Evolutionary conservation across 64 coral and sea anemone species (phyloP).

Genomic region (Pocillopora verrucosa): DNA sequence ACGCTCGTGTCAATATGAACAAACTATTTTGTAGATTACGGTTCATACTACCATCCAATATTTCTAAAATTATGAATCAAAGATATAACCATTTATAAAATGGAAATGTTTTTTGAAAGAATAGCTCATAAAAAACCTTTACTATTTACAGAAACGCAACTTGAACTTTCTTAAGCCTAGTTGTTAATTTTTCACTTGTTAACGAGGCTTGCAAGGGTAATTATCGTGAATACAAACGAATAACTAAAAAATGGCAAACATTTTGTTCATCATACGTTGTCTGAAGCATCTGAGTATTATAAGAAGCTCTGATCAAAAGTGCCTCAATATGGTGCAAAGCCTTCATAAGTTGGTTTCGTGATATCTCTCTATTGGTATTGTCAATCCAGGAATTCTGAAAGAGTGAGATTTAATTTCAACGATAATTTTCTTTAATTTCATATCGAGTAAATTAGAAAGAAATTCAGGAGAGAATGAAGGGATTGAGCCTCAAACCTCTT

Average conservation of each 20-base stretch:
- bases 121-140: no score
- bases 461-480: background rate
- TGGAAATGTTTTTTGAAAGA: no score
- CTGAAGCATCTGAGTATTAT: constrained; percentile 50
- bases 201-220: no score
- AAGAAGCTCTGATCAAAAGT: constrained; percentile 64
- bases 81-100: no score
- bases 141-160: no score
- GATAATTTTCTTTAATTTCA: background rate
- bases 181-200: no score
- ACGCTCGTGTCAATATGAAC: no score
- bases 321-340: constrained; percentile 42
- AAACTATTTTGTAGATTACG: no score
- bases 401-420: background rate
- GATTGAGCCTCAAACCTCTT: constrained; percentile 7
- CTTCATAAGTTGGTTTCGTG: constrained; percentile 71
- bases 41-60: no score
- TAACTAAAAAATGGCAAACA: background rate
- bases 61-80: no score
- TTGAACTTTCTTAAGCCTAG: no score
- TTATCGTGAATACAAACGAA: background rate
- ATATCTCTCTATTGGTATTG: constrained; percentile 11
- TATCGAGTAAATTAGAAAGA: background rate
- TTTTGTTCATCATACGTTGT: constrained; percentile 38
- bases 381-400: constrained; percentile 42